Conservation (phyloP, 1,140 invertebrate species). For the Habropoda laboriosa region DNA sequence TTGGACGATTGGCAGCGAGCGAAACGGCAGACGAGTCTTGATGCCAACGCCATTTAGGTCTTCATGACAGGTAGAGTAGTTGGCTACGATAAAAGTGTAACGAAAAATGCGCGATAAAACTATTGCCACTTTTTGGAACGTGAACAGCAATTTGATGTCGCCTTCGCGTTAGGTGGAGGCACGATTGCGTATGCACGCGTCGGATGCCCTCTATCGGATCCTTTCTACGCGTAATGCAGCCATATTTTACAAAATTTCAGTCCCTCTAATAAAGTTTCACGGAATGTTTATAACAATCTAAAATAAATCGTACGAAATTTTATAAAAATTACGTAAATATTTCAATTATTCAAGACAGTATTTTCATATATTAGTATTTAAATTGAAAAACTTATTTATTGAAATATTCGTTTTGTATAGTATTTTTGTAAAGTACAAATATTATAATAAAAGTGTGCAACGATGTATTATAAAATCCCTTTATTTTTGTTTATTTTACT, state of each 20-base stretch:
- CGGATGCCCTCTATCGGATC: conserved; percentile 47
- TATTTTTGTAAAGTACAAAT: background rate
- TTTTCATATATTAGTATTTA: background rate
- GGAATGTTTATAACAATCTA: too few species aligned
- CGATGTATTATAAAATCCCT: background rate
- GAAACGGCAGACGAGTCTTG: conserved; percentile 37
- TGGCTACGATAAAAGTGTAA: background rate
- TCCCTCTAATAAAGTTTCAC: too few species aligned
- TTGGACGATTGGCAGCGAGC: conserved; percentile 75
- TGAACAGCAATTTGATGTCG: conserved; percentile 26
- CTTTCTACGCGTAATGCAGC: conserved; percentile 11
- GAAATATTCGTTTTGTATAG: background rate
- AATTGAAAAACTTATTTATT: background rate
- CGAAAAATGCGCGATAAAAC: conserved; percentile 1
- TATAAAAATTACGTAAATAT: background rate
- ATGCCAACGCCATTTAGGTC: conserved; percentile 68
- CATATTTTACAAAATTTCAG: conserved; percentile 26
- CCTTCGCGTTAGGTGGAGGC: conserved; percentile 6
- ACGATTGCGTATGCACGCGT: conserved; percentile 26
- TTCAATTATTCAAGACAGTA: too few species aligned
- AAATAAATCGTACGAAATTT: background rate
- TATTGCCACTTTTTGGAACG: conserved; percentile 27
- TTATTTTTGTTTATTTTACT: background rate
- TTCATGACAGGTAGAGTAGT: conserved; percentile 29
- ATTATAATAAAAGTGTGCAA: background rate